Conservation (phyloP, 2,797 vertebrate genomes). For the Sciaenops ocellatus region DNA sequence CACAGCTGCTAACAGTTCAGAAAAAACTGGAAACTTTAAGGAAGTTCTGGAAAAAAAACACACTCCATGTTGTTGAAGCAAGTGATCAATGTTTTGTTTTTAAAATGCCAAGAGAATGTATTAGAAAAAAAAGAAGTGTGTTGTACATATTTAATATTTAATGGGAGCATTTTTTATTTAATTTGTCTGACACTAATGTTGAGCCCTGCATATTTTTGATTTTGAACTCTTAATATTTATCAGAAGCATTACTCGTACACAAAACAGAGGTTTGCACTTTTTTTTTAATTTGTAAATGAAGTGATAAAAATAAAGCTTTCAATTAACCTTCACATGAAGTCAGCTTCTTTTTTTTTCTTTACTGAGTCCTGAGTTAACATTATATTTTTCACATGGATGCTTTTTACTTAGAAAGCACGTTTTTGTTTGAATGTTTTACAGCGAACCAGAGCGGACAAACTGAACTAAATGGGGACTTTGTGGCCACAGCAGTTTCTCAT, state of each 20-base stretch:
- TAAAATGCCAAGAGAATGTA: constrained; percentile 59
- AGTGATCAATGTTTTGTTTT: constrained; percentile 22
- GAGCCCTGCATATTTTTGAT: constrained; percentile 4
- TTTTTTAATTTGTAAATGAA: constrained; percentile 52
- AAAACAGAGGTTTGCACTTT: constrained; percentile 61
- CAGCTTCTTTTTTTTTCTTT: not conserved
- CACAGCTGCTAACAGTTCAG: constrained; percentile 28
- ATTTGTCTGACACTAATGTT: constrained; percentile 39
- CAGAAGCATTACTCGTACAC: constrained; percentile 9
- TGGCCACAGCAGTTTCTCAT: too few relatives aligned
- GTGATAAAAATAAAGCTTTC: constrained; percentile 48
- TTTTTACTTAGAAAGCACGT: not conserved
- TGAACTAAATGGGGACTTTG: too few relatives aligned
- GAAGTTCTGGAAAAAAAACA: too few relatives aligned
- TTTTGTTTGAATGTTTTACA: too few relatives aligned
- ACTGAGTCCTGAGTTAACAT: not conserved
- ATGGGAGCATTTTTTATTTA: constrained; percentile 26
- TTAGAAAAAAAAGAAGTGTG: constrained; percentile 3
- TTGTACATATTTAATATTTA: constrained; percentile 29
- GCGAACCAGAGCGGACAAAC: too few relatives aligned
- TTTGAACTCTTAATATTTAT: constrained; percentile 41
- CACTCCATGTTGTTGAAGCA: not conserved
- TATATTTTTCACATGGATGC: not conserved
- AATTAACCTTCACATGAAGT: constrained; percentile 1
- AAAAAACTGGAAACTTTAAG: constrained; percentile 18